Evolutionary conservation across 2,113 vertebrate species (phyloP), one percentile per base, ranked within the genome.

Genomic region (Anolis carolinensis): DNA sequence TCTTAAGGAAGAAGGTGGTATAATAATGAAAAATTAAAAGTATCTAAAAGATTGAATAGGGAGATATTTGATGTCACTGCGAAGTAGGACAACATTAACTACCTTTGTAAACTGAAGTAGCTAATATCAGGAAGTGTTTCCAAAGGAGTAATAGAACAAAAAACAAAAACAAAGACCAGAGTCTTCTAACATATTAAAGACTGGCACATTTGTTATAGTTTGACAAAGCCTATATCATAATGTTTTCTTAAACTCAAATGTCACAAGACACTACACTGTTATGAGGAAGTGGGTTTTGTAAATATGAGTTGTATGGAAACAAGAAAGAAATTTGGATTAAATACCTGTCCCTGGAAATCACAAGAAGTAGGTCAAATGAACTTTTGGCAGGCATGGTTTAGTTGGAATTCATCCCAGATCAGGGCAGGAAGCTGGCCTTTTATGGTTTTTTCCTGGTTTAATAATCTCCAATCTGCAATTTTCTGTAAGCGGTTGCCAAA

Each of bases 371-470:
- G 79, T 75, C 72, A 75, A 62, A 67, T 44, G 36, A 62, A 75
- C 85, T 81, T 74, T 65, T 81, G 85, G 81, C 39, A 75, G 59
- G 59, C 16, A 7, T 8, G 32, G 78, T 52, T 81, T 67, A 81
- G n/a, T 81, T 75, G 79, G 79, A 75, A 30, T 75, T 81, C 44
- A 52, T 86, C 59, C 71, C 71, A 75, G 13, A 74, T 65, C 78
- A 75, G 30, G 79, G 59, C 59, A 86, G 85, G 85, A 86, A 86
- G 79, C 62, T 81, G 27, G 21, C 85, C 79, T 81, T 81, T 50
- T 86, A 86, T 67, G 62, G 85, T 59, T 81, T 81, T 50, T 75
- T 75, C 79, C 71, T 81, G 79, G 32, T 62, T 59, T 36, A 20
- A 65, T 73, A 79, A 36, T 62, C 25, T 72, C 65, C 55, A 44